Percentiles rank a stretch among this genome's conserved stretches.
phyloP scores from a whole-genome alignment of 2,113 vertebrate species.

The Numida meleagris region DNA sequence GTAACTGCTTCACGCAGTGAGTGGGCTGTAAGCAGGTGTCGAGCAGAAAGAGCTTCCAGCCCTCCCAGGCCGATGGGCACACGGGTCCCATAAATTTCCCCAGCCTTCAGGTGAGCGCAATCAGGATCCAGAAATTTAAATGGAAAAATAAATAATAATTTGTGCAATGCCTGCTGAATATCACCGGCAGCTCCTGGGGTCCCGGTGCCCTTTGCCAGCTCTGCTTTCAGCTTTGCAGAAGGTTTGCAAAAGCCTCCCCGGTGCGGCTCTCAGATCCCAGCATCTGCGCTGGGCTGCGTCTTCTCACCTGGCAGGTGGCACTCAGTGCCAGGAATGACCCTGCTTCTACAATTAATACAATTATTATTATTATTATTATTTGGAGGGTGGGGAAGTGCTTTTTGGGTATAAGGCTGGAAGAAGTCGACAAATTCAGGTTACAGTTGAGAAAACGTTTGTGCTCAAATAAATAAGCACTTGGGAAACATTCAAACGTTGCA shows the following conservation, averaged over 20 bases:
- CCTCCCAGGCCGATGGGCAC: background rate
- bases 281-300: background rate
- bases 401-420: background rate
- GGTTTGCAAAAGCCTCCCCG: background rate
- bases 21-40: background rate
- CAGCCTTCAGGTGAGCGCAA: background rate
- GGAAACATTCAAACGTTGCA: background rate
- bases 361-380: background rate
- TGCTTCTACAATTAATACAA: background rate
- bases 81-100: background rate
- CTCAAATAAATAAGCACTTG: background rate
- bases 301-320: fast-evolving
- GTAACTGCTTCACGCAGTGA: fast-evolving
- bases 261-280: fast-evolving
- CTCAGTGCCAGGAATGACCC: background rate
- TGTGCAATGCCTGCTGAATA: background rate
- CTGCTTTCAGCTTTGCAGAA: background rate
- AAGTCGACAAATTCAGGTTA: background rate
- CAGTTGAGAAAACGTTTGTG: background rate
- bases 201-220: background rate
- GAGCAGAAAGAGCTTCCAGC: background rate
- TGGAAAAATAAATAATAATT: background rate
- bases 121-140: background rate
- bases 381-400: background rate
- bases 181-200: too few relatives aligned